Evolutionary conservation across 2,797 vertebrate genomes (phyloP), one percentile per base, ranked within the genome.

Genomic region (Brachymystax lenok): DNA sequence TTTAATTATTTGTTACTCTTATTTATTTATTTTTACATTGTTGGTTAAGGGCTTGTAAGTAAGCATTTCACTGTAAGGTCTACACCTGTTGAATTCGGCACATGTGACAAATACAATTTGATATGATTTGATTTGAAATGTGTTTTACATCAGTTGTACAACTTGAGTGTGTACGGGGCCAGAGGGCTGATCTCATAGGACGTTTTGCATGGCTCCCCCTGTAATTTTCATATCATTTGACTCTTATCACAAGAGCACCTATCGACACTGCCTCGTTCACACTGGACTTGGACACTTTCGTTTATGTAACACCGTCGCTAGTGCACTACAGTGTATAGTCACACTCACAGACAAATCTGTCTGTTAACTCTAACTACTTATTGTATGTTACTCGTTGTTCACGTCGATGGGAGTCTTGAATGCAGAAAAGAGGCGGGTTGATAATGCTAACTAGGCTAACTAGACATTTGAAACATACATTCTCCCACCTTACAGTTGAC

Each of bases 151-250:
- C n/a, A n/a, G 19, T 21, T 59, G 8, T 59, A 59, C 19, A 59
- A 56, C 54, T 56, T 56, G 5, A 59, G 56, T 59, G n/a, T 21
- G 19, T 21, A 59, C 4, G 2, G 6, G n/a, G 40, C 66, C 66
- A 69, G 68, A 7, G 16, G 4, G 56, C 51, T 72, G 52, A 72
- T 28, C 21, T 72, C 71, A 56, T 72, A 30, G 51, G 16, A 30
- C 1, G 17, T 92, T 63, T 93, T 93, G 92, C 90, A 90, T 93
- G 52, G 76, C 87, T 88, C 24, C 33, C 59, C 87, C 87, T 76
- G 74, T 75, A 52, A 92, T 92, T 92, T 92, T 46, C 90, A 88
- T 93, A 82, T 14, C 4, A 92, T 93, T 92, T 93, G 91, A 89
- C 87, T 93, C n/a, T 16, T 63, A 80, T 74, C 69, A 1, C 54